Conservation (phyloP, 2,888 invertebrate genomes). For the Dolomedes plantarius region DNA sequence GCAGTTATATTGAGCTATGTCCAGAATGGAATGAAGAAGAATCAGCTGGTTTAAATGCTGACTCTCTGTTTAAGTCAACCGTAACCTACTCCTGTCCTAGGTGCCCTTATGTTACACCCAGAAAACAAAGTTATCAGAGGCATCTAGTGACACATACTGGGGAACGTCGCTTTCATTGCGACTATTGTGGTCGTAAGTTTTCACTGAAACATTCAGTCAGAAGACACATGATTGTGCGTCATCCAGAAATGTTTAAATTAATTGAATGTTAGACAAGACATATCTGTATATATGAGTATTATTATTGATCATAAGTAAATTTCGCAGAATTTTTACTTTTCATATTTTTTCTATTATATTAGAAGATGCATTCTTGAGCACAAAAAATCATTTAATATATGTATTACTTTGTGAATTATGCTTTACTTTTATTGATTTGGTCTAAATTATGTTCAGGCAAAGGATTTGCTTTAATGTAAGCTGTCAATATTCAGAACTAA, state of each 20-base stretch:
- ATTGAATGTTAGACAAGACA: no score
- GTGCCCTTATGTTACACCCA: conserved; percentile 6
- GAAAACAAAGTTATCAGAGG: conserved; percentile 18
- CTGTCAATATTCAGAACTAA: no score
- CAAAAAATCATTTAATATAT: no score
- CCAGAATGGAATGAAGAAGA: background rate
- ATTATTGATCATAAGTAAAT: no score
- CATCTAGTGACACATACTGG: conserved; percentile 20
- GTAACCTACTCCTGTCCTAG: background rate
- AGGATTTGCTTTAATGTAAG: no score
- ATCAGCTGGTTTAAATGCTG: background rate
- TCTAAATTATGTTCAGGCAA: no score
- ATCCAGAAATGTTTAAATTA: background rate
- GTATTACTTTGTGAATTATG: no score
- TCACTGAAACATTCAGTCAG: conserved; percentile 18
- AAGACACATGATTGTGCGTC: conserved; percentile 10
- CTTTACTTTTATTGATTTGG: no score
- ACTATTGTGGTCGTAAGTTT: conserved; percentile 18
- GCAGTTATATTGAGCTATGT: background rate
- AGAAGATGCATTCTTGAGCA: no score
- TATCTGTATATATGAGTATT: no score
- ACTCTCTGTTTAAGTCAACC: background rate
- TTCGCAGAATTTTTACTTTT: no score
- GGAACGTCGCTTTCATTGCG: conserved; percentile 3
- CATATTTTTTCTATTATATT: no score